phyloP scores from a whole-genome alignment of 2,888 invertebrate species.

The Thera britannica region DNA sequence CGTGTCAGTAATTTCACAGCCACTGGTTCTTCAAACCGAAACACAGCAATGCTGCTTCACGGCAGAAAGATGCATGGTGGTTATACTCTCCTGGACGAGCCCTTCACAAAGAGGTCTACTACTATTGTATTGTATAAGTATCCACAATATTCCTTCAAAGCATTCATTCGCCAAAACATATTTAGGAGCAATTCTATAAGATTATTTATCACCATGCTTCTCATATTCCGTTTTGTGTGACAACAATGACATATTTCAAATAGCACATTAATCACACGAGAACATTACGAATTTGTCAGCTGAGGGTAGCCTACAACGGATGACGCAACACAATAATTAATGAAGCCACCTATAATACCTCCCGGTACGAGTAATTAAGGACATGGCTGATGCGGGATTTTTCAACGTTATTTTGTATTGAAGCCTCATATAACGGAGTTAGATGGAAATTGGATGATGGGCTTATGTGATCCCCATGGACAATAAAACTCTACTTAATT shows the following conservation, averaged over 20 bases:
- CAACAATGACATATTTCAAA: constrained; percentile 66
- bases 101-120: too few species aligned
- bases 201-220: constrained; percentile 44
- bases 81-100: too few species aligned
- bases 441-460: neutral
- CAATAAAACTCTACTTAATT: too few species aligned
- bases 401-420: constrained; percentile 33
- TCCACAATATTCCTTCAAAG: constrained; percentile 1
- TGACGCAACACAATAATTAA: constrained; percentile 63
- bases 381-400: constrained; percentile 40
- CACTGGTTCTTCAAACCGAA: too few species aligned
- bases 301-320: constrained; percentile 45
- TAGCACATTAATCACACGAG: constrained; percentile 62
- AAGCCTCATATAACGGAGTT: constrained; percentile 15
- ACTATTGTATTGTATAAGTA: too few species aligned
- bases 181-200: constrained; percentile 28
- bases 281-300: constrained; percentile 68
- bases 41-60: too few species aligned
- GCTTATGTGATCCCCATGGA: too few species aligned
- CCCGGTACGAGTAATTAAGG: constrained; percentile 56
- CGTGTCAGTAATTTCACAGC: too few species aligned
- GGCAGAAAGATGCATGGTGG: too few species aligned
- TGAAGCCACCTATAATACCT: constrained; percentile 51
- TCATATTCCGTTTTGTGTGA: constrained; percentile 46
- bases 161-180: constrained; percentile 26